Evolutionary conservation across 1,140 invertebrate species (phyloP), one percentile per base, ranked within the genome.

Genomic region (Zelostemma sp.): DNA sequence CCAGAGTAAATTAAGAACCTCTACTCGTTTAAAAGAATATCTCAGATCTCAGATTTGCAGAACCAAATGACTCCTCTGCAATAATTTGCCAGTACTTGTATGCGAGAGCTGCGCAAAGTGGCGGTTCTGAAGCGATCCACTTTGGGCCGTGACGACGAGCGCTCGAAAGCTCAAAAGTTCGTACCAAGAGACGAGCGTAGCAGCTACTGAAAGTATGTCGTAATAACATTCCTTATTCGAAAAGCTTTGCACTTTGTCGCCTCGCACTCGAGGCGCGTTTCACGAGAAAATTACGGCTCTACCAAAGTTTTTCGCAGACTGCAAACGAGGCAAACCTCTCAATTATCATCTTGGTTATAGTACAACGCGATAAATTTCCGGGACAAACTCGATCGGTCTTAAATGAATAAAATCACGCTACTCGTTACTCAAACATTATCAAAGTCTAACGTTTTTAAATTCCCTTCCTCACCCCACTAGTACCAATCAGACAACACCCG

Each of bases 111-210:
- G 46, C 31, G 55, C n/a, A 31, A 57, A 57, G 43, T 17, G 45
- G 38, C 48, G 57, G 48, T 48, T 60, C 53, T 72, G 69, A 64
- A 64, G 70, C 61, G 65, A 48, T 53, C 70, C 57, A 64, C 70
- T 68, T 48, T 16, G 56, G 8, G 9, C 45, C 56, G 38, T 49
- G 60, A 16, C 14, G 40, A 43, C 40, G 40, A 43, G 21, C 38
- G 38, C 64, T 72, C 45, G 54, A 68, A 62, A 65, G 70, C 70
- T 73, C 66, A 68, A 68, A 73, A 65, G 65, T 73, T 62, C 66
- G 58, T 58, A 40, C 56, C 56, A 72, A 72, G 61, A 57, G 65
- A 64, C 70, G 61, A 54, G 48, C 50, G 50, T 53, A 38, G 54
- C 59, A 57, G 56, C 51, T 47, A n/a, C n/a, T n/a, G 38, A 47